Evolutionary conservation across 2,113 vertebrate species (phyloP), one percentile per base, ranked within the genome.

Genomic region (Rhombomys opimus): DNA sequence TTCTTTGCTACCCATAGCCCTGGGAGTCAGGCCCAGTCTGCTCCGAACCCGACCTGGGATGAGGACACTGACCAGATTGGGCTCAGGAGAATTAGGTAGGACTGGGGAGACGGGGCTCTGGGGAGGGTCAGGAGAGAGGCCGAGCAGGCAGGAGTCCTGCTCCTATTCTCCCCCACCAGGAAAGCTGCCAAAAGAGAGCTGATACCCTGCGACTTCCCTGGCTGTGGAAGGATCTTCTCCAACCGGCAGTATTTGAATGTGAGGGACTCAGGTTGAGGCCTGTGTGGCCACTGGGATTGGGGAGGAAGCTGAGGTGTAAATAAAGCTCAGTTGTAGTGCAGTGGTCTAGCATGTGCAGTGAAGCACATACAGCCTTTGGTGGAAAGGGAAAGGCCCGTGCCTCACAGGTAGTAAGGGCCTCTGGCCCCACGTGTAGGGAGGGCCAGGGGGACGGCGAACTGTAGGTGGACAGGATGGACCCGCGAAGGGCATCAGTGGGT

Each of bases 201-300:
- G 95, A 98, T 99, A 80, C 98, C 99, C 1, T 99, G 99, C 0
- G 98, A 99, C 94, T 99, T 98, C 0, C 98, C 99, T 0, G 99
- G 99, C 96, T 99, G 99, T 0, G 99, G 98, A 41, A 99, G 99
- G 94, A 98, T 99, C 96, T 99, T 99, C 97, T 99, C 99, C 85
- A 99, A 99, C 87, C 98, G 98, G 30, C 99, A 99, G 77, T 99
- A 99, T 92, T 94, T 99, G 93, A 99, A 99, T 2, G 99, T 99
- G 97, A 99, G 98, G 86, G 77, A 23, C 15, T 25, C 35, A 50
- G 54, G 22, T 13, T 68, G 89, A 59, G 70, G 81, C 46, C 88
- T 61, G 1, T 5, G 82, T 80, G 76, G 46, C 25, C 8, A n/a
- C 23, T 35, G 30, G 7, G 54, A 41, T 23, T 14, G 10, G 76